phyloP scores from a whole-genome alignment of 2,113 vertebrate genomes.

The Dasyornis broadbenti region DNA sequence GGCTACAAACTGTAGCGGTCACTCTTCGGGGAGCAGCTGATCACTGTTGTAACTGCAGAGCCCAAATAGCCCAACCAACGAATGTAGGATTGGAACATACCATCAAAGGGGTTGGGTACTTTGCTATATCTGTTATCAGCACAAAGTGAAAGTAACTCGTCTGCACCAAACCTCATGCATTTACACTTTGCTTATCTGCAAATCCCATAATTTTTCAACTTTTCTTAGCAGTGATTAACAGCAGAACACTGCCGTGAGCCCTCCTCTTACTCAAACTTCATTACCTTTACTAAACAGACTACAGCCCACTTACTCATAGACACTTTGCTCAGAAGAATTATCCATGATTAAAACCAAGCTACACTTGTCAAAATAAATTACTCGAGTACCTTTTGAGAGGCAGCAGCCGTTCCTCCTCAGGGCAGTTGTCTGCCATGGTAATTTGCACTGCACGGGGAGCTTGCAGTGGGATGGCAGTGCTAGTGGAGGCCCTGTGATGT shows the following conservation, averaged over 20 bases:
- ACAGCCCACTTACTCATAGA: not conserved
- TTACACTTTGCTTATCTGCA: not conserved
- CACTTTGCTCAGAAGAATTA: not conserved
- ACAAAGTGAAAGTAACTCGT: not conserved
- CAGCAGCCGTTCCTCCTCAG: not conserved
- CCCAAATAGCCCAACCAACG: not conserved
- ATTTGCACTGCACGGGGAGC: rapidly evolving
- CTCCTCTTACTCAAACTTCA: not conserved
- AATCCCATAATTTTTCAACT: not conserved
- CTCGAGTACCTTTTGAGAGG: not conserved
- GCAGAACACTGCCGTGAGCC: not conserved
- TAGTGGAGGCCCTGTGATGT: not conserved
- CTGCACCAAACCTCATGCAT: not conserved
- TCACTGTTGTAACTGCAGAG: not conserved
- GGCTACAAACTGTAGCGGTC: not conserved
- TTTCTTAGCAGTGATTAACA: not conserved
- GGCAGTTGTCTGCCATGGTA: not conserved
- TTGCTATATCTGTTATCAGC: not conserved
- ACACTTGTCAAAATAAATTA: constrained; percentile 30
- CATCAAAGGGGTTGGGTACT: rapidly evolving
- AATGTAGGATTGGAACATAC: not conserved
- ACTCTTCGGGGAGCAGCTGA: not conserved
- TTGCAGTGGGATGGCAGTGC: rapidly evolving
- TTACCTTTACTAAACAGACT: not conserved
- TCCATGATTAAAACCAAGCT: constrained; percentile 1